Conservation (phyloP, 2,888 invertebrate species). For the Scaptomyza caliginosa region DNA sequence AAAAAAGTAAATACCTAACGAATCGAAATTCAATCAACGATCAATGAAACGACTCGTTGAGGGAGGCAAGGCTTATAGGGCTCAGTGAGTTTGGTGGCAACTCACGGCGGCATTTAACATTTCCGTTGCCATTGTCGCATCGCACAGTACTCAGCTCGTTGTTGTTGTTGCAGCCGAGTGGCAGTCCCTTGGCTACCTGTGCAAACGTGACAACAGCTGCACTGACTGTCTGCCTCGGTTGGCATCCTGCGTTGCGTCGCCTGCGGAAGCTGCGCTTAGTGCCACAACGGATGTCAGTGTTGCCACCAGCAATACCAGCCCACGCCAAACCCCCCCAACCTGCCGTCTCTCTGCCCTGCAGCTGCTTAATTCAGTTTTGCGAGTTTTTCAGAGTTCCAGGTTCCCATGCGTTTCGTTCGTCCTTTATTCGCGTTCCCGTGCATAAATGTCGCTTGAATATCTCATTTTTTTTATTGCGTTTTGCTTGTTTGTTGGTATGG, state of each 20-base stretch:
- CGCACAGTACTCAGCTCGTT: neutral
- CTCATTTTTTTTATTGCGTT: conserved; percentile 80
- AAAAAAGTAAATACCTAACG: conserved; percentile 42
- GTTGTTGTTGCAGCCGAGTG: neutral
- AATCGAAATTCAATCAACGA: conserved; percentile 78
- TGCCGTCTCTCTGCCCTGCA: neutral
- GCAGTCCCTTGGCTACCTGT: conserved; percentile 47
- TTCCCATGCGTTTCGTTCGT: conserved; percentile 51
- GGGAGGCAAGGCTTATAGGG: conserved; percentile 19
- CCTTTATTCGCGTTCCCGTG: conserved; percentile 40
- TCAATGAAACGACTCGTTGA: conserved; percentile 64
- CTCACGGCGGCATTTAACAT: conserved; percentile 74
- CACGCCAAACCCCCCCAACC: neutral
- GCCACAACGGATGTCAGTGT: conserved; percentile 66
- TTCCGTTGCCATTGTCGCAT: conserved; percentile 70
- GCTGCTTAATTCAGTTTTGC: conserved; percentile 67
- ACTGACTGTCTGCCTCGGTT: conserved; percentile 3
- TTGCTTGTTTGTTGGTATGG: conserved; percentile 34
- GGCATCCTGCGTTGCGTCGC: conserved; percentile 51
- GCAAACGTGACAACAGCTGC: conserved; percentile 41
- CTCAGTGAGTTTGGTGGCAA: conserved; percentile 18
- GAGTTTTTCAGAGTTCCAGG: conserved; percentile 46
- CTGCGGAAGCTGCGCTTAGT: conserved; percentile 70
- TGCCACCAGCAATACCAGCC: conserved; percentile 34
- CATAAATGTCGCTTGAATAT: conserved; percentile 76